phyloP scores from a whole-genome alignment of 2,888 invertebrate genomes.

The Leucania comma region DNA sequence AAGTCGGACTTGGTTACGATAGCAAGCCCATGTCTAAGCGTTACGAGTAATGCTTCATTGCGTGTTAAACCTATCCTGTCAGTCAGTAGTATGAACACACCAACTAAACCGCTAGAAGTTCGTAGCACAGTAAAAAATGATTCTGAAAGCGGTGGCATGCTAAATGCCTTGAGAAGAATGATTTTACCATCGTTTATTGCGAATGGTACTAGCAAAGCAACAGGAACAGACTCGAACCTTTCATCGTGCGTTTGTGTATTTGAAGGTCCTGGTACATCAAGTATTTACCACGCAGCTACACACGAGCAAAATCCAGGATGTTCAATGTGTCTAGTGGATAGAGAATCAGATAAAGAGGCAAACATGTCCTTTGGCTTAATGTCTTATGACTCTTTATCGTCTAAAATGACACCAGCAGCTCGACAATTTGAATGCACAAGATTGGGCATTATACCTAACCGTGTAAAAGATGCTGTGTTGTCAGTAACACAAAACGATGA shows the following conservation, averaged over 20 bases:
- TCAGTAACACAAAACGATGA: not conserved
- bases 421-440: not conserved
- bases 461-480: not conserved
- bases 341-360: not conserved
- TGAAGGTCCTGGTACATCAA: not conserved
- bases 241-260: not conserved
- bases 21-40: not conserved
- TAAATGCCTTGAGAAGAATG: constrained; percentile 47
- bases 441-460: not conserved
- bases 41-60: not conserved
- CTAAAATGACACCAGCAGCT: not conserved
- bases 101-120: not conserved
- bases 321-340: not conserved
- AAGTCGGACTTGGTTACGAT: not conserved
- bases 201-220: not conserved
- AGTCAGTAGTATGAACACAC: not conserved
- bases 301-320: not conserved
- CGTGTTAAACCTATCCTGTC: not conserved
- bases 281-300: not conserved
- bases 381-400: not conserved
- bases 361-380: not conserved
- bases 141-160: constrained; percentile 6
- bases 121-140: not conserved
- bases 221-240: not conserved
- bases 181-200: constrained; percentile 22